Percentiles rank a stretch among this genome's conserved stretches.
phyloP scores from a whole-genome alignment of 2,797 vertebrate genomes.

The Clarias platycephalus region DNA sequence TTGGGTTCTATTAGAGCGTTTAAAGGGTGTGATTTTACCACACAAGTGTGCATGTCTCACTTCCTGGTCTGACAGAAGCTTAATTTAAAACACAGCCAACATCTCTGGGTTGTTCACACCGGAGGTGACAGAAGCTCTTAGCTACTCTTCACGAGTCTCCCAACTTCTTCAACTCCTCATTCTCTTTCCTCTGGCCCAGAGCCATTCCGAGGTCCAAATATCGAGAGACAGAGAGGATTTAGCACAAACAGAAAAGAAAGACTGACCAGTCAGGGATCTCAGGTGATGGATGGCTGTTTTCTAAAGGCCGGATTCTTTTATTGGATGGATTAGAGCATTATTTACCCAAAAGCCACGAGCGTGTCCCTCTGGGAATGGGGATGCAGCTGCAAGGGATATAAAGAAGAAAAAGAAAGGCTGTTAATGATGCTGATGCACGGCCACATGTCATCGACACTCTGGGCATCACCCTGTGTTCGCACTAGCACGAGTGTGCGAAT shows the following conservation, averaged over 20 bases:
- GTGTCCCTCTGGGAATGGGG: slow-evolving; percentile 43
- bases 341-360: slow-evolving; percentile 51
- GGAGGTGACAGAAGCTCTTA: slow-evolving; percentile 71
- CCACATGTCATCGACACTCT: slow-evolving; percentile 15
- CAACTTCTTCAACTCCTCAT: slow-evolving; percentile 24
- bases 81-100: slow-evolving; percentile 58
- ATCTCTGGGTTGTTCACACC: slow-evolving; percentile 49
- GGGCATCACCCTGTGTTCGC: background rate
- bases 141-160: slow-evolving; percentile 59
- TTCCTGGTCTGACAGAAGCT: slow-evolving; percentile 66
- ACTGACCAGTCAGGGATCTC: slow-evolving; percentile 43
- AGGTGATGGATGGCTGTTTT: slow-evolving; percentile 54
- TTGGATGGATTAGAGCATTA: slow-evolving; percentile 50
- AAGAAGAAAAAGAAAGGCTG: slow-evolving; percentile 21
- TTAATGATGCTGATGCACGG: slow-evolving; percentile 24
- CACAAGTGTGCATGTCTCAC: slow-evolving; percentile 58
- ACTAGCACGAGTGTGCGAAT: background rate
- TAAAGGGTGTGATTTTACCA: slow-evolving; percentile 48
- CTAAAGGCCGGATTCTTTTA: slow-evolving; percentile 49
- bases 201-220: slow-evolving; percentile 60
- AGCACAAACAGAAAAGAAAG: slow-evolving; percentile 48
- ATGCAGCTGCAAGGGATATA: slow-evolving; percentile 44
- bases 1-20: slow-evolving; percentile 42
- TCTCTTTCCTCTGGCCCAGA: slow-evolving; percentile 61
- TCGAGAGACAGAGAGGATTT: slow-evolving; percentile 47